Evolutionary conservation across 2,888 invertebrate genomes (phyloP).

Genomic region (Hesperia comma): DNA sequence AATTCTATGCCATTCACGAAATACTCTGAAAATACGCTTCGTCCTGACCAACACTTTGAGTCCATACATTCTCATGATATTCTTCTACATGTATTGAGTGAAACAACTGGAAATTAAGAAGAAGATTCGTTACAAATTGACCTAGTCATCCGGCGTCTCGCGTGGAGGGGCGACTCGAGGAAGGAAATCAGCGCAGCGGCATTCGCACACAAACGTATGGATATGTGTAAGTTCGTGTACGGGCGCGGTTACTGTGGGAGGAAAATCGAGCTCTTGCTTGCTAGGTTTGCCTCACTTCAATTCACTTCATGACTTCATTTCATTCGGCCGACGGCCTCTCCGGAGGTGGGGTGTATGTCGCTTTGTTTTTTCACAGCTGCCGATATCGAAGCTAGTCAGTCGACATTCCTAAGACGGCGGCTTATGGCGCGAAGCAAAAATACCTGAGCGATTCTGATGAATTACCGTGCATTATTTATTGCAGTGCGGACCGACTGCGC

Average conservation of each 20-base stretch:
- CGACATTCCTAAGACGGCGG: slow-evolving; percentile 74
- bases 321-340: slow-evolving; percentile 62
- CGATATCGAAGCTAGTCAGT: slow-evolving; percentile 69
- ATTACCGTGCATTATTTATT: slow-evolving; percentile 71
- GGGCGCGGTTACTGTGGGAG: slow-evolving; percentile 62
- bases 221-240: slow-evolving; percentile 53
- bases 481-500: slow-evolving; percentile 49
- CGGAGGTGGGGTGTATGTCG: slow-evolving; percentile 54
- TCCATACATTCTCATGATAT: slow-evolving; percentile 39
- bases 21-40: slow-evolving; percentile 73
- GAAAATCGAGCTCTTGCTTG: slow-evolving; percentile 58
- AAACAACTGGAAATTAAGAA: slow-evolving; percentile 35
- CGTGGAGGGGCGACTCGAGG: slow-evolving; percentile 63
- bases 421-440: slow-evolving; percentile 79
- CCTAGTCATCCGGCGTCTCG: slow-evolving; percentile 54
- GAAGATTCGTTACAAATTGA: slow-evolving; percentile 45
- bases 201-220: slow-evolving; percentile 58
- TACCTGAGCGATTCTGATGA: slow-evolving; percentile 75
- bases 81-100: slow-evolving; percentile 29
- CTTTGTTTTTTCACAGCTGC: slow-evolving; percentile 55
- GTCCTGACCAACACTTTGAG: slow-evolving; percentile 45
- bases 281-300: slow-evolving; percentile 20
- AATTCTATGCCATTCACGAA: slow-evolving; percentile 73
- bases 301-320: slow-evolving; percentile 48
- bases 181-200: slow-evolving; percentile 73